Conservation (phyloP, 2,113 vertebrate species). For the Gila orcuttii region DNA sequence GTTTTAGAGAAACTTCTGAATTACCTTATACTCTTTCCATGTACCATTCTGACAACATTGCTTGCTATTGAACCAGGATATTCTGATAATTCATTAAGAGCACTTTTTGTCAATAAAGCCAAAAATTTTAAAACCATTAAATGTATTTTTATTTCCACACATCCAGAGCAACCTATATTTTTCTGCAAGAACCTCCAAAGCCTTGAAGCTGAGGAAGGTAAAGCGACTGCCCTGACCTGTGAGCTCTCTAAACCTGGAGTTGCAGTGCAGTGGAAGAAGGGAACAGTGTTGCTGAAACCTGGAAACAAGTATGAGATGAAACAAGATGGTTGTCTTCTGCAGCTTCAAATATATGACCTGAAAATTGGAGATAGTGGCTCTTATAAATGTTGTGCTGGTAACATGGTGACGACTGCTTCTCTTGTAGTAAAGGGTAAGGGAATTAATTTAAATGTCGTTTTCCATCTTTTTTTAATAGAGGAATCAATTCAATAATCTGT, state of each 20-base stretch:
- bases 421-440: slow-evolving; percentile 24
- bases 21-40: neutral
- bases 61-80: neutral
- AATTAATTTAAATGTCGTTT: neutral
- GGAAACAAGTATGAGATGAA: slow-evolving; percentile 72
- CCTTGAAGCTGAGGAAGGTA: slow-evolving; percentile 59
- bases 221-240: slow-evolving; percentile 57
- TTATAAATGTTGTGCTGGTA: slow-evolving; percentile 61
- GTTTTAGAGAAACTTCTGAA: neutral
- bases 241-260: slow-evolving; percentile 66
- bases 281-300: slow-evolving; percentile 64
- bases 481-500: neutral
- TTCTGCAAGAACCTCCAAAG: slow-evolving; percentile 58
- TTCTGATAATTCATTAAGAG: neutral
- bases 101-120: neutral
- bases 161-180: slow-evolving; percentile 57
- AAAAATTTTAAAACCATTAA: neutral
- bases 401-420: slow-evolving; percentile 54
- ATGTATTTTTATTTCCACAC: neutral
- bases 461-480: neutral
- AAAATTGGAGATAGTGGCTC: slow-evolving; percentile 63
- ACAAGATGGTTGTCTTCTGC: slow-evolving; percentile 61
- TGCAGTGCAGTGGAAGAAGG: slow-evolving; percentile 69
- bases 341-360: slow-evolving; percentile 63
- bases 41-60: neutral